Conservation (phyloP, 2,797 vertebrate species). For the Arnoldichthys spilopterus region DNA sequence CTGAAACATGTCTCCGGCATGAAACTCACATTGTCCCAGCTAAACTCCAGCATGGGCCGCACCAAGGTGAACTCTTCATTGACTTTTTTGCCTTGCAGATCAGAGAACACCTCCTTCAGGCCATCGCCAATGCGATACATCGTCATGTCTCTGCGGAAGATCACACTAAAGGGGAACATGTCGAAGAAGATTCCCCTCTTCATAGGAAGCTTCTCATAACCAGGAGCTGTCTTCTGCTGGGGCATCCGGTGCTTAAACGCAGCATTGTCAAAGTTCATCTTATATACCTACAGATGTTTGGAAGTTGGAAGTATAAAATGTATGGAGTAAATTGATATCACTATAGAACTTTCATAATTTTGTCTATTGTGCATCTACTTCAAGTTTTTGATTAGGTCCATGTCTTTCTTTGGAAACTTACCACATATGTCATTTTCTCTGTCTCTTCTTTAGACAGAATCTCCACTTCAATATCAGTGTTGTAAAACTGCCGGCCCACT, state of each 20-base stretch:
- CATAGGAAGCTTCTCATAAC: slow-evolving; percentile 82
- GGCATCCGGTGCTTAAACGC: slow-evolving; percentile 81
- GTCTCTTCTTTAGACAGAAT: slow-evolving; percentile 82
- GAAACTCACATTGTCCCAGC: slow-evolving; percentile 79
- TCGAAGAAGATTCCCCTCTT: slow-evolving; percentile 81
- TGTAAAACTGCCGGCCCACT: slow-evolving; percentile 81
- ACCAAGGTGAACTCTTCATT: slow-evolving; percentile 80
- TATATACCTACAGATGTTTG: slow-evolving; percentile 71
- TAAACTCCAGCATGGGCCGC: slow-evolving; percentile 81
- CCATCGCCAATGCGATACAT: slow-evolving; percentile 80
- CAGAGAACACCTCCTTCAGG: slow-evolving; percentile 81
- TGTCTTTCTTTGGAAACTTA: slow-evolving; percentile 36
- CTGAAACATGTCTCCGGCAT: not conserved
- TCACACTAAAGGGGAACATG: slow-evolving; percentile 82
- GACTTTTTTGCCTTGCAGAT: slow-evolving; percentile 80
- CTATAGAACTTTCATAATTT: not conserved
- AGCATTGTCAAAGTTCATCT: slow-evolving; percentile 83
- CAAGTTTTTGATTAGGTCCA: too few species aligned
- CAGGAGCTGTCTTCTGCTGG: slow-evolving; percentile 78
- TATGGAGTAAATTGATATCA: not conserved
- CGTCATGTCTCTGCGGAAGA: slow-evolving; percentile 81
- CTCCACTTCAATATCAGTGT: slow-evolving; percentile 81
- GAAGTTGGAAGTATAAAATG: not conserved
- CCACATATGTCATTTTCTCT: slow-evolving; percentile 82
- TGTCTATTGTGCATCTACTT: slow-evolving; percentile 3